These are phyloP conservation scores for Mus minutoides DNA, from an alignment of 2,797 vertebrate species.

Conservation along the genomic window DNA sequence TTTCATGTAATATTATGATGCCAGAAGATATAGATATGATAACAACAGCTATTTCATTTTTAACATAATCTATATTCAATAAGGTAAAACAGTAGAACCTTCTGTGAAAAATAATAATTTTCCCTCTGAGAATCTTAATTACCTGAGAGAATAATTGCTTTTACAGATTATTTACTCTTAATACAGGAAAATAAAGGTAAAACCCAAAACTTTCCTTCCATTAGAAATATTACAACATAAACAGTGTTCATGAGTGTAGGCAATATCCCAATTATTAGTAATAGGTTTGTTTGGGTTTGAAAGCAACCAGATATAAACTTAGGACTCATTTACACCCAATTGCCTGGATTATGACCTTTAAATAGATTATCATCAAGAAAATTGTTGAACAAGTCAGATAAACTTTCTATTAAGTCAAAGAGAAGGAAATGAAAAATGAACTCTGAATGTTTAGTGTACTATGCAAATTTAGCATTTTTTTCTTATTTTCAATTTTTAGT, in stretches of 20 bases:
- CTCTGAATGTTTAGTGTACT: too few relatives aligned
- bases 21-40: neutral
- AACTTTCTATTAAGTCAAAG: neutral
- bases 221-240: neutral
- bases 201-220: neutral
- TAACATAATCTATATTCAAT: neutral
- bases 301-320: neutral
- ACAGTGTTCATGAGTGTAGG: too few relatives aligned
- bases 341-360: neutral
- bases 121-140: neutral
- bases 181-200: neutral
- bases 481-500: too few relatives aligned
- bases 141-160: neutral
- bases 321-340: neutral
- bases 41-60: neutral
- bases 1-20: neutral
- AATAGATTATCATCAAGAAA: neutral
- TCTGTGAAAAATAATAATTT: neutral
- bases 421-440: too few relatives aligned
- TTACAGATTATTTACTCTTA: neutral
- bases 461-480: too few relatives aligned
- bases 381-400: neutral
- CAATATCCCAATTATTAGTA: neutral
- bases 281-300: neutral
- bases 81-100: neutral